Evolutionary conservation across 2,888 invertebrate species (phyloP), one percentile per base, ranked within the genome.

Genomic region (Trypoxylon attenuatum): DNA sequence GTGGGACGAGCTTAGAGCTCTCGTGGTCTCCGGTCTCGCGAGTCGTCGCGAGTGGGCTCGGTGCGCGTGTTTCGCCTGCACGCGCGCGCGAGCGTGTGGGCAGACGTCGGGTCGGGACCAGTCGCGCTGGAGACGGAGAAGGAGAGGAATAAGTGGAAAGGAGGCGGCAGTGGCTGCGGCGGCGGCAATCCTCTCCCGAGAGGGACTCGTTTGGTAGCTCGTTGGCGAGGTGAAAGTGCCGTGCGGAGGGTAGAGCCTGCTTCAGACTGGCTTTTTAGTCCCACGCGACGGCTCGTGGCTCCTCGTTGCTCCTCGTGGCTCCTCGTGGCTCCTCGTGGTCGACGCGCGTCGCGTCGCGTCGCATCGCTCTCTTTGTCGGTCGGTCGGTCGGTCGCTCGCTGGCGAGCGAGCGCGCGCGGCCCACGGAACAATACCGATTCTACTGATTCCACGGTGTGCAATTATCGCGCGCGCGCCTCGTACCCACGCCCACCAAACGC

Each of bases 271-370:
- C 57, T 27, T 64, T 67, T 71, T 68, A 78, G 79, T 79, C 80
- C 81, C 81, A 82, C 81, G 81, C 81, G 81, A 80, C 81, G 81
- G 81, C 81, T 82, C 81, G 81, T 82, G 81, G 81, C 81, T n/a
- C n/a, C n/a, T n/a, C n/a, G n/a, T n/a, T n/a, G n/a, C n/a, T 81
- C 76, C 80, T 80, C 80, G 79, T 80, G 80, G 78, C 78, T 65
- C 60, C 81, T 80, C 80, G 80, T 78, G 78, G 77, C 78, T 76
- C 73, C 77, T 77, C 79, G 76, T 78, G 78, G 75, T 73, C 63
- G 78, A 77, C 80, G 79, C 76, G 77, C 81, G 81, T 77, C 79
- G 75, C 69, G 72, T 65, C 72, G 60, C 66, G 33, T 33, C 33
- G 33, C 67, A 52, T 67, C 67, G 56, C 69, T 61, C 73, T 61